phyloP scores from a whole-genome alignment of 2,113 vertebrate genomes.

The Ahaetulla prasina region DNA sequence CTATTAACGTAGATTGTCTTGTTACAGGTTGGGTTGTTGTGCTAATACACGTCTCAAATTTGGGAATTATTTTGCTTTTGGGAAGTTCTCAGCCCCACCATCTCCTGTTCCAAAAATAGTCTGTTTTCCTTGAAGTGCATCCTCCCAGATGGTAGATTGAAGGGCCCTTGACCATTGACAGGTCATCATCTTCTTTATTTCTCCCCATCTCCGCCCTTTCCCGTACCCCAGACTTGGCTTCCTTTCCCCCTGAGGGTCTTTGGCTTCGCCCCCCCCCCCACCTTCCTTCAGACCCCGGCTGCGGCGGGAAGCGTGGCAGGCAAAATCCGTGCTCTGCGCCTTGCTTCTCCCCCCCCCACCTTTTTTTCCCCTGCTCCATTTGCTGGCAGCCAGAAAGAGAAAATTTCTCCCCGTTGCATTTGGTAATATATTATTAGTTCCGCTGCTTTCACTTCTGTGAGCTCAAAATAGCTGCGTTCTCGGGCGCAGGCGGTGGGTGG shows the following conservation, averaged over 20 bases:
- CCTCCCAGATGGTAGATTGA: neutral
- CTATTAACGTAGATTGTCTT: neutral
- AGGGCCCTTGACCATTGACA: neutral
- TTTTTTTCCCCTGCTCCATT: slow-evolving; percentile 58
- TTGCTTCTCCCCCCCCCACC: neutral
- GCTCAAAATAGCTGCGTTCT: slow-evolving; percentile 63
- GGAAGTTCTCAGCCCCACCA: neutral
- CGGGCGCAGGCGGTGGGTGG: slow-evolving; percentile 49
- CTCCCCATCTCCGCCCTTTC: neutral
- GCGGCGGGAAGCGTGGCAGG: no score
- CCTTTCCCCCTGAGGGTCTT: no score
- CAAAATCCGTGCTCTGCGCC: neutral
- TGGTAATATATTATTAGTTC: slow-evolving; percentile 68
- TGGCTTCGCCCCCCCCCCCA: no score
- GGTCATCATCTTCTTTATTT: neutral
- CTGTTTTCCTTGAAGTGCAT: neutral
- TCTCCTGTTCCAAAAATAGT: neutral
- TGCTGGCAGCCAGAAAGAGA: slow-evolving; percentile 51
- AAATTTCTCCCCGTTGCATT: slow-evolving; percentile 51
- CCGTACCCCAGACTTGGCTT: neutral
- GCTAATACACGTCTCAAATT: neutral
- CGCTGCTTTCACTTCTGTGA: slow-evolving; percentile 51
- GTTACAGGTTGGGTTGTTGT: neutral
- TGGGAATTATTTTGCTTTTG: neutral
- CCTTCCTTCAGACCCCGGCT: neutral